Conservation (phyloP, 2,888 invertebrate species). For the Ichneumoninae sp. region DNA sequence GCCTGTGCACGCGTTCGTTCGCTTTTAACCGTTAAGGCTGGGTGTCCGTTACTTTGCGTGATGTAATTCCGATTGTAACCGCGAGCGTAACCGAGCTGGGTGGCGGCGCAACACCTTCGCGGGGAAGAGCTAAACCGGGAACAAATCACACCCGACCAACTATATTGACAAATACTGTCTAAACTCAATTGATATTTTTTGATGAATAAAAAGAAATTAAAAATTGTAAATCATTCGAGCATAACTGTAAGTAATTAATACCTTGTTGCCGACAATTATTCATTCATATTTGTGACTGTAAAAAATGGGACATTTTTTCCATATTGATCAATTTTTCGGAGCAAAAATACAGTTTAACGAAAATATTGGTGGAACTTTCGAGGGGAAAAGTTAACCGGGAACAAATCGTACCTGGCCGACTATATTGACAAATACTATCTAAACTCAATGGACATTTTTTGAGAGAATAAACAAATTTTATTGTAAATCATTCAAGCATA, state of each 20-base stretch:
- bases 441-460: too few species aligned
- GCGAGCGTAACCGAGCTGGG: slow-evolving; percentile 47
- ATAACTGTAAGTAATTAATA: too few species aligned
- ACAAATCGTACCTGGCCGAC: too few species aligned
- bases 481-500: too few species aligned
- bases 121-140: slow-evolving; percentile 27
- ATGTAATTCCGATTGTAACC: slow-evolving; percentile 66
- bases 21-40: slow-evolving; percentile 58
- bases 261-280: not conserved
- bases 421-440: too few species aligned
- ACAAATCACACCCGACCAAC: not conserved
- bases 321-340: not conserved
- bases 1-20: slow-evolving; percentile 25
- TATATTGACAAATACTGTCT: not conserved
- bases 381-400: too few species aligned
- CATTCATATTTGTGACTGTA: slow-evolving; percentile 3
- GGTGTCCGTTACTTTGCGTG: slow-evolving; percentile 60
- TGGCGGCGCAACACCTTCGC: slow-evolving; percentile 34
- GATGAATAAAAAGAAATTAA: too few species aligned
- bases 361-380: too few species aligned
- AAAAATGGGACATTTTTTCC: slow-evolving; percentile 23
- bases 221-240: too few species aligned
- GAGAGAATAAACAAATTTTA: too few species aligned
- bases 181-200: not conserved
- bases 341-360: not conserved